These are phyloP conservation scores for Parapristionchus giblindavisi DNA, from an alignment of 2,888 invertebrate species.

Conservation along the genomic window DNA sequence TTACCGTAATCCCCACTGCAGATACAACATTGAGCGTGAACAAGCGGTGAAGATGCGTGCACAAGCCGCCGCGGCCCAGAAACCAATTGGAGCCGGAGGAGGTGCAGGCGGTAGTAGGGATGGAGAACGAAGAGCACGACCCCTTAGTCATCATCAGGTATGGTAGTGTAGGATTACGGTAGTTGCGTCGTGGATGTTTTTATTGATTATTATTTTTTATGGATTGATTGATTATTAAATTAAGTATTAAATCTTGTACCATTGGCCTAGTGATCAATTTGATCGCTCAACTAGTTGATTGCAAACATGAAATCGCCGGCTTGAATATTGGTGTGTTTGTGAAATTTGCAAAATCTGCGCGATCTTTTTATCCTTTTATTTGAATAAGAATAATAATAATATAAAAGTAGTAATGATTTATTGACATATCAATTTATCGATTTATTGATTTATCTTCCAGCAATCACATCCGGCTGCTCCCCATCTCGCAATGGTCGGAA, in stretches of 20 bases:
- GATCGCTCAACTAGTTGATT: too few species aligned
- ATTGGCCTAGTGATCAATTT: too few species aligned
- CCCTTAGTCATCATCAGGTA: constrained; percentile 58
- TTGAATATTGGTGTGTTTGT: too few species aligned
- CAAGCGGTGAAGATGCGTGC: constrained; percentile 55
- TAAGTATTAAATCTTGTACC: too few species aligned
- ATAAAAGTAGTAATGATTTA: too few species aligned
- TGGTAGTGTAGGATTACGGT: not conserved
- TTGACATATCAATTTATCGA: too few species aligned
- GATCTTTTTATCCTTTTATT: too few species aligned
- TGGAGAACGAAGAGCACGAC: constrained; percentile 46
- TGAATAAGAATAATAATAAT: too few species aligned
- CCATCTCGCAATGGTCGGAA: constrained; percentile 65
- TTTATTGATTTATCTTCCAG: constrained; percentile 40
- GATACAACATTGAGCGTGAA: constrained; percentile 44
- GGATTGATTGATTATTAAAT: not conserved
- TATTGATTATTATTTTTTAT: not conserved
- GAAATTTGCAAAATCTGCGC: too few species aligned
- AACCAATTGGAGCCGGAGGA: constrained; percentile 17
- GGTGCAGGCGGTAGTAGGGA: constrained; percentile 41
- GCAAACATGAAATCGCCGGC: too few species aligned
- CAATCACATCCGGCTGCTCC: constrained; percentile 67
- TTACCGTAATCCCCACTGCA: not conserved
- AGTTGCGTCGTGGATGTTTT: not conserved
- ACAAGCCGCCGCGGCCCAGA: constrained; percentile 46